Conservation (phyloP, 2,888 invertebrate genomes). For the Pyrrhosoma nymphula region DNA sequence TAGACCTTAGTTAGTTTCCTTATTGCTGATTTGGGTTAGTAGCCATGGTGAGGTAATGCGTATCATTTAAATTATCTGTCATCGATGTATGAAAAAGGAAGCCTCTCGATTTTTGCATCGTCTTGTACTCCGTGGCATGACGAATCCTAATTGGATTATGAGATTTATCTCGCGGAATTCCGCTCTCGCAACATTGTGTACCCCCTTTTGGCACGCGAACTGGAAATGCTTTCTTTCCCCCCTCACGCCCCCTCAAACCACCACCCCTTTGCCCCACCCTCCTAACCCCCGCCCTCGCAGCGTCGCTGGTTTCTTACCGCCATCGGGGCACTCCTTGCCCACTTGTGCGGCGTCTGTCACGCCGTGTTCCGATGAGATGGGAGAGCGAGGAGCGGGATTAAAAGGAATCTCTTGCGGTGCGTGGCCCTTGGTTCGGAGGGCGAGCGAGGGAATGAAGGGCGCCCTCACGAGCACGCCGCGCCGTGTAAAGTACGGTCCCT, state of each 20-base stretch:
- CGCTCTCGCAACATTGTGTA: background rate
- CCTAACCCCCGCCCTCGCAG: background rate
- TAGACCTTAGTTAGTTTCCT: too few relatives aligned
- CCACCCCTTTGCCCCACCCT: background rate
- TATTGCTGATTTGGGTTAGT: background rate
- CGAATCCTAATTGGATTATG: background rate
- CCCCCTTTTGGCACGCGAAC: background rate
- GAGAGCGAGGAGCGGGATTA: background rate
- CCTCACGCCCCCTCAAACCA: background rate
- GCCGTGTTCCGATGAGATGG: too few relatives aligned
- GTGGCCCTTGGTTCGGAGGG: background rate
- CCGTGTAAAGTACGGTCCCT: background rate
- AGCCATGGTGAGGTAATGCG: background rate
- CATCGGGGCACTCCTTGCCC: background rate
- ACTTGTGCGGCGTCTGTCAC: background rate
- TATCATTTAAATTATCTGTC: background rate
- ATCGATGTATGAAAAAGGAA: background rate
- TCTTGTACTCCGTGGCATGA: background rate
- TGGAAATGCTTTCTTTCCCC: background rate
- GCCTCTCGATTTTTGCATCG: background rate
- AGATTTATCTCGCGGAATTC: background rate
- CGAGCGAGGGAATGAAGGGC: background rate
- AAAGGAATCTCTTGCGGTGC: background rate
- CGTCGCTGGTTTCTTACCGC: background rate
- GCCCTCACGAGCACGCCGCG: background rate